Conservation (phyloP, 2,888 invertebrate species). For the Aquatica leii region DNA sequence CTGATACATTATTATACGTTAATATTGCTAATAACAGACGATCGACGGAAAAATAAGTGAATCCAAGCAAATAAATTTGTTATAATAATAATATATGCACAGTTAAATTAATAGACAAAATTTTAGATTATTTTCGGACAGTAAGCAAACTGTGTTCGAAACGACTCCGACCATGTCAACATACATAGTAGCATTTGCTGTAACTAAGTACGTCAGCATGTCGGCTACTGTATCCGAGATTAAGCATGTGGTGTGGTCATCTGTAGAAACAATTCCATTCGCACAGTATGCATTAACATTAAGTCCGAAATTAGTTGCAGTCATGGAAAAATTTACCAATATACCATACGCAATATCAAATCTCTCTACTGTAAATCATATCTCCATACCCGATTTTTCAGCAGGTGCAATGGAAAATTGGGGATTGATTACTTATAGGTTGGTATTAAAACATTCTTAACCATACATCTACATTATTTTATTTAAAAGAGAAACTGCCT, state of each 20-base stretch:
- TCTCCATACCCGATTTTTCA: slow-evolving; percentile 85
- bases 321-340: slow-evolving; percentile 67
- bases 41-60: too few species aligned
- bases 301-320: slow-evolving; percentile 61
- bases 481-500: slow-evolving; percentile 66
- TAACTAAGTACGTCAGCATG: slow-evolving; percentile 72
- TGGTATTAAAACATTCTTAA: too few species aligned
- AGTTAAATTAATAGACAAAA: not conserved
- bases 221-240: not conserved
- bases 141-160: slow-evolving; percentile 46
- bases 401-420: slow-evolving; percentile 94
- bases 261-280: slow-evolving; percentile 61
- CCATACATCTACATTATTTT: slow-evolving; percentile 9
- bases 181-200: slow-evolving; percentile 84
- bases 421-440: slow-evolving; percentile 86
- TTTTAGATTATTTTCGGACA: not conserved
- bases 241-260: slow-evolving; percentile 57
- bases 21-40: too few species aligned
- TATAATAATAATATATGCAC: too few species aligned
- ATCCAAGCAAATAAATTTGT: too few species aligned
- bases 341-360: slow-evolving; percentile 65
- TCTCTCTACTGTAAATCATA: slow-evolving; percentile 79
- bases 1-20: too few species aligned
- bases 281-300: slow-evolving; percentile 60
- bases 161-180: slow-evolving; percentile 77